Conservation (phyloP, 1,140 invertebrate species). For the Caenorhabditis remanei region DNA sequence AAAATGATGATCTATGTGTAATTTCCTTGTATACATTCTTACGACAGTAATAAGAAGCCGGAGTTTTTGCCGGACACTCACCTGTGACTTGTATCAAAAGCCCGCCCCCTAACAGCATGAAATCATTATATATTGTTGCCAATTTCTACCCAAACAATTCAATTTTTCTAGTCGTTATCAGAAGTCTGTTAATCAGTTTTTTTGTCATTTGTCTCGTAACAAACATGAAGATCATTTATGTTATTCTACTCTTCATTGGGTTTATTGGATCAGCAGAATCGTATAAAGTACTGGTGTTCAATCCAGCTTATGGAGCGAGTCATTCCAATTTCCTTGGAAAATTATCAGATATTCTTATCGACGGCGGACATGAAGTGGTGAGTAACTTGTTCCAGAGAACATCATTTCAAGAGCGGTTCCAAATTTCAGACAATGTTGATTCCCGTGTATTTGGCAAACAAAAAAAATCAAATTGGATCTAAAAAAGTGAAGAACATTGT, state of each 20-base stretch:
- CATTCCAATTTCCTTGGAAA: conserved; percentile 56
- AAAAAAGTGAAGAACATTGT: conserved; percentile 23
- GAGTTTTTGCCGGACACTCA: neutral
- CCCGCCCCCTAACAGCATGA: neutral
- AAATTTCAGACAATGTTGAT: conserved; percentile 37
- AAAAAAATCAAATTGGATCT: neutral
- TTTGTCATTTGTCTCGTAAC: neutral
- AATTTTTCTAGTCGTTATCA: conserved; percentile 11
- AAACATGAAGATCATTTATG: conserved; percentile 11
- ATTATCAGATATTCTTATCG: conserved; percentile 58
- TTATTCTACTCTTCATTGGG: neutral
- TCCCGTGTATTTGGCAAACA: neutral
- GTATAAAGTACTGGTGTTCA: conserved; percentile 61
- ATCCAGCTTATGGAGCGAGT: conserved; percentile 52
- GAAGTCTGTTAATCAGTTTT: neutral
- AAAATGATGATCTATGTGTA: too few relatives aligned
- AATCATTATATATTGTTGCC: conserved; percentile 17
- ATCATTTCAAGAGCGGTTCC: neutral
- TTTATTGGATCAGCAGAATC: neutral
- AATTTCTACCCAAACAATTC: conserved; percentile 9
- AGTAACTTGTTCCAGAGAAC: neutral
- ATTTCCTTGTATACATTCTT: too few relatives aligned
- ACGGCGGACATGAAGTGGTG: conserved; percentile 57
- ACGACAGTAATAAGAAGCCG: neutral
- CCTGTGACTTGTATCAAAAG: neutral